These are phyloP conservation scores for Euleptes europaea DNA, from an alignment of 2,113 vertebrate genomes.

Conservation along the genomic window DNA sequence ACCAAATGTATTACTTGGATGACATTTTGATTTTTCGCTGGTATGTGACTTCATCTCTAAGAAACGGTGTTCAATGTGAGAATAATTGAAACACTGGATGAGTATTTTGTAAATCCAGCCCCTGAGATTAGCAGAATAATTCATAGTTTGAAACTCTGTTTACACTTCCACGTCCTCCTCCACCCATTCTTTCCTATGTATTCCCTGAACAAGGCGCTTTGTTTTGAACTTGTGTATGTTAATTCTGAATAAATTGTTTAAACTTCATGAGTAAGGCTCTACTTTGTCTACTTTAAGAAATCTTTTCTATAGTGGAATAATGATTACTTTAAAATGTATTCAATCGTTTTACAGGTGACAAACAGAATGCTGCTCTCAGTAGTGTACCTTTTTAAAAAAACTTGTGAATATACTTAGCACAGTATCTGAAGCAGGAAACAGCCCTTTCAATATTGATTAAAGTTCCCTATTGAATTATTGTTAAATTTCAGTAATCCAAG, in stretches of 20 bases:
- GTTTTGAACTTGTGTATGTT: background rate
- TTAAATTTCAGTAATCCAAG: no score
- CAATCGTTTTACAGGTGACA: background rate
- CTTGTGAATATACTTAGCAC: no score
- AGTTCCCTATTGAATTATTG: no score
- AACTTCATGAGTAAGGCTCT: background rate
- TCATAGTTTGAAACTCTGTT: background rate
- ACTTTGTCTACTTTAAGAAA: constrained; percentile 16
- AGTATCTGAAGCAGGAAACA: background rate
- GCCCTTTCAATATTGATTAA: no score
- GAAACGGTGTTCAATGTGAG: constrained; percentile 9
- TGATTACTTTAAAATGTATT: background rate
- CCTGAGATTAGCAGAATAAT: constrained; percentile 18
- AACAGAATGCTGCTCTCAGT: background rate
- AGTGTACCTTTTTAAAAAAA: no score
- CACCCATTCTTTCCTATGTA: background rate
- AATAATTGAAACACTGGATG: constrained; percentile 12
- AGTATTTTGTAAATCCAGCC: constrained; percentile 2
- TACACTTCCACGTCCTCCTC: background rate
- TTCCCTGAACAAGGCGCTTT: background rate
- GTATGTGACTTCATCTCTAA: constrained; percentile 4
- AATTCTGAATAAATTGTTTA: background rate
- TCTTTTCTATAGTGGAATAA: background rate
- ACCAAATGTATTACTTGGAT: constrained; percentile 8
- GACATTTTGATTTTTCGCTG: constrained; percentile 18